Evolutionary conservation across 2,888 invertebrate genomes (phyloP), one percentile per base, ranked within the genome.

Genomic region (Epicampocera succincta): DNA sequence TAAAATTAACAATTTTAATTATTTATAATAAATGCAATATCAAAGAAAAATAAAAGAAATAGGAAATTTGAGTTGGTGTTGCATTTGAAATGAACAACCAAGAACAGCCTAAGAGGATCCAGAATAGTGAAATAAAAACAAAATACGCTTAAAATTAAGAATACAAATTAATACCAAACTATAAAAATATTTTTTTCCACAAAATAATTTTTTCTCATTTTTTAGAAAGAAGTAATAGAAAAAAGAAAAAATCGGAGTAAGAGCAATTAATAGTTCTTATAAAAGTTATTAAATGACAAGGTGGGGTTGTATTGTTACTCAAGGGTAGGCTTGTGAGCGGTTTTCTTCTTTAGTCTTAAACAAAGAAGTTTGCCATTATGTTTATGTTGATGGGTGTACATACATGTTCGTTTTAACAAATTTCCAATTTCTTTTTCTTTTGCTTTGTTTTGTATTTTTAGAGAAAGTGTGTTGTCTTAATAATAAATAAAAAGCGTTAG

Each of bases 311-410:
- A n/a, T 78, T 60, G 66, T 79, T 89, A 90, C 90, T 90, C 88
- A 90, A 78, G 90, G 91, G 91, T 90, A 90, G 85, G 85, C 85
- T 84, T 83, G 88, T 89, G 90, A 90, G 88, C 89, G 89, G 89
- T 89, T 88, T 89, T 86, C 88, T 88, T 89, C 74, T 82, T 82
- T 74, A 66, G 69, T 83, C 56, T 48, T 65, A 72, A 65, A 48
- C 44, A 78, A 82, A 77, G 71, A 77, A 82, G 77, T 77, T 33
- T 66, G 52, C 54, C 78, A 85, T 83, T 78, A 76, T 69, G 13
- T 71, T 52, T 78, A 77, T 69, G 52, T 72, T 84, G 83, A 84
- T 80, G 3, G 33, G 6, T 29, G 29, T 29, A 29, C 29, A 78
- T 66, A 73, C 73, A 84, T 79, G 38, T 77, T 69, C 48, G 71